Base-by-base conservation (phyloP, 2,888 invertebrate genomes). In the Graphium colonna region DNA sequence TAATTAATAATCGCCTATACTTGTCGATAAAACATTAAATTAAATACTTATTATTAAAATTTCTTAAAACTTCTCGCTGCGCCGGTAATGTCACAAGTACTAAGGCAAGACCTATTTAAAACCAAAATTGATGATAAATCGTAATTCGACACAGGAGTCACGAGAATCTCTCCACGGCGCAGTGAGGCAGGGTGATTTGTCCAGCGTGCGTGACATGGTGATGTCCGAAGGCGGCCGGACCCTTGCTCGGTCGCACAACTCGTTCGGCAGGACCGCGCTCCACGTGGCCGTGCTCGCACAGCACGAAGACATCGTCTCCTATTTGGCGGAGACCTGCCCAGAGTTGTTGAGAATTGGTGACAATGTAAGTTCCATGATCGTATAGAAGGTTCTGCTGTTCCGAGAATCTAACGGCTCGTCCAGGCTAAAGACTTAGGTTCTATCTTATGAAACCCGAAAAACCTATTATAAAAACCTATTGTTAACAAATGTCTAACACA, bases 261-360 rank as follows among this genome's bases (percentile, higher is more conserved):
- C 90, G n/a, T 91, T 91, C 75, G 94, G 96, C 4, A 91, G 96
- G 56, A 94, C 94, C 51, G 91, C 96, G 0, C 85, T 98, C 15
- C 98, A 98, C 73, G 92, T 97, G 47, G 97, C 97, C 0, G 95
- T 97, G 10, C 83, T 98, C 9, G 94, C 94, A 52, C 95, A 97
- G 67, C 93, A 95, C 51, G 94, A 94, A 60, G 95, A 96, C 53
- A 92, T 97, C 18, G 95, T 96, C 0, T 93, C 94, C 56, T 94
- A 93, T 68, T 86, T 98, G 52, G 94, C 94, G 0, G 92, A 92
- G 57, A 90, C 90, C 28, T 95, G 93, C 73, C 94, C 95, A 0
- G 94, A 95, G 61, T 91, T 95, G 0, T 77, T 97, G 31, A 91
- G 92, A 54, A 89, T 95, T 53, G 95, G 96, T 10, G 97, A 97